Percentiles rank a stretch among this genome's conserved stretches.
Evolutionary conservation across 2,888 invertebrate species (phyloP).

Genomic region (Ophioninae sp.): DNA sequence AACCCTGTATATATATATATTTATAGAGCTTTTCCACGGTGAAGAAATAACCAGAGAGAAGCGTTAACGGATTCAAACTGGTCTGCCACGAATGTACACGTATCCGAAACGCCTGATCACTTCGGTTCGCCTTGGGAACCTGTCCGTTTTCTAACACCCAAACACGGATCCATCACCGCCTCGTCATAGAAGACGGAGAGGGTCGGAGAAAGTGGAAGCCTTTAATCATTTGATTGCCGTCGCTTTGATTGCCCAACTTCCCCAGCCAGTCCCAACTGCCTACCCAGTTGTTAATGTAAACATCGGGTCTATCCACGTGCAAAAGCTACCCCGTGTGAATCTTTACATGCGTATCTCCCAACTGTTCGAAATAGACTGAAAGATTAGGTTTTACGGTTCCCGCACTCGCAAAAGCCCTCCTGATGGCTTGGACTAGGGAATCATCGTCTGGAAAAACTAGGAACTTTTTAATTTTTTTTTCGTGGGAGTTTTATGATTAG

Average conservation of each 20-base stretch:
- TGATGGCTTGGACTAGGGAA: too few species aligned
- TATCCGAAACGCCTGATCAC: conserved; percentile 6
- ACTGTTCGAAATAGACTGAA: neutral
- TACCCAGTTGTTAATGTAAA: conserved; percentile 5
- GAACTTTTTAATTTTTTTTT: neutral
- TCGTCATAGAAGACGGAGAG: conserved; percentile 19
- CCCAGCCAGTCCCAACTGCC: conserved; percentile 19
- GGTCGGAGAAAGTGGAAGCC: conserved; percentile 58
- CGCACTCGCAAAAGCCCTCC: too few species aligned
- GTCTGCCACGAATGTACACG: conserved; percentile 9
- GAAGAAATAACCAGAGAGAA: conserved; percentile 26
- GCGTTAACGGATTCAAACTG: conserved; percentile 41
- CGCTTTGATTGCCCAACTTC: conserved; percentile 55
- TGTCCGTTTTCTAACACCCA: conserved; percentile 39
- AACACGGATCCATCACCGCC: conserved; percentile 27
- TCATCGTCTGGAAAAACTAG: too few species aligned
- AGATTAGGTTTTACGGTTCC: too few species aligned
- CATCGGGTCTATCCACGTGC: neutral
- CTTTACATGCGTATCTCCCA: neutral
- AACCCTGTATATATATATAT: neutral
- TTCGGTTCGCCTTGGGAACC: conserved; percentile 54
- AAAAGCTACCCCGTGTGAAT: neutral
- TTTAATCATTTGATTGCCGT: conserved; percentile 73
- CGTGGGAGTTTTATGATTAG: conserved; percentile 30
- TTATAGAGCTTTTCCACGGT: conserved; percentile 14